Base-by-base conservation (phyloP, 2,888 invertebrate species). In the Harpagoxenus sublaevis region DNA sequence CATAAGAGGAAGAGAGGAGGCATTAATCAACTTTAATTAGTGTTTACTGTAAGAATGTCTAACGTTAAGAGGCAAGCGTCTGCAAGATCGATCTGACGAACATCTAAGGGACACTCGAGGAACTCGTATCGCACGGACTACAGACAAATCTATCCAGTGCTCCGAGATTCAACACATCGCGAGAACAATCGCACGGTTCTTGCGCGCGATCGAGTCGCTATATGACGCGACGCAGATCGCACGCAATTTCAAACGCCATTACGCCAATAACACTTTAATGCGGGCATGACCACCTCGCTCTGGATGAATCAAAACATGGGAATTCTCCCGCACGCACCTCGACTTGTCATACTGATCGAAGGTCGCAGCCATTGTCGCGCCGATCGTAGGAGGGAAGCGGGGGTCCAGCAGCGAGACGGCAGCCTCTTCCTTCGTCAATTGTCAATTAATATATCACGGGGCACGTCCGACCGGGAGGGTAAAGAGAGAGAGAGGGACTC, bases 311-410 rank as follows among this genome's bases (percentile, higher is more conserved):
- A 48, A 71, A 63, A 83, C 66, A 71, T 18, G 45, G 28, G 45
- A 63, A 71, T 70, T 71, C 35, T 70, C 31, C n/a, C 28, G 81
- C 55, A 90, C 89, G 90, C 93, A 96, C 97, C 97, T 97, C 95
- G 96, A 96, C 95, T 96, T 96, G 93, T 97, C 97, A 95, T 96
- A 96, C 90, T 97, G 97, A 95, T 97, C 97, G 95, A 97, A 97
- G 83, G 96, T 96, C 93, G 96, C 96, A 94, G 97, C 97, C 96
- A 97, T 97, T 88, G 91, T 92, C 92, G 74, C 77, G 85, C 65
- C 60, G 31, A 87, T 86, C 57, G 23, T 5, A 9, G 28, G 23
- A 66, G 81, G 4, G 35, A 6, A 0, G 35, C 0, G 35, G 86
- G 75, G 63, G 45, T 86, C 78, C 73, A 75, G 75, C 55, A 83